These are phyloP conservation scores for Propithecus deckenii DNA, from an alignment of 2,797 vertebrate genomes.

Conservation along the genomic window DNA sequence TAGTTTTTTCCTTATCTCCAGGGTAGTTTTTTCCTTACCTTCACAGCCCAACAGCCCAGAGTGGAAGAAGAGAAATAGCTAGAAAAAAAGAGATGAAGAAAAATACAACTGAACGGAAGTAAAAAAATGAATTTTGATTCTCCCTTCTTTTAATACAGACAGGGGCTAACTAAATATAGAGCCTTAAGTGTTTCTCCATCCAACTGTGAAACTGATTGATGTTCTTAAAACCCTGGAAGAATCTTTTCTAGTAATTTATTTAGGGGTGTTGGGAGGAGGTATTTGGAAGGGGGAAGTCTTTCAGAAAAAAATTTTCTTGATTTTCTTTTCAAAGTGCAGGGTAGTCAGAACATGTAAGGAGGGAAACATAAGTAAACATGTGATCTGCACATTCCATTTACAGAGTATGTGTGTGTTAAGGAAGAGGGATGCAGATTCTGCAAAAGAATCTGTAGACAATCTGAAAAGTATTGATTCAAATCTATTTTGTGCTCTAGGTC, in stretches of 20 bases:
- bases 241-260: background rate
- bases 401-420: too few species aligned
- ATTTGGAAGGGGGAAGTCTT: background rate
- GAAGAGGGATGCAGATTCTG: background rate
- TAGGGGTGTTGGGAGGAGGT: background rate
- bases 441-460: background rate
- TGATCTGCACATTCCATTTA: background rate
- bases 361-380: background rate
- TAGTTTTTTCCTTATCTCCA: background rate
- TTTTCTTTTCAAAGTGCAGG: background rate
- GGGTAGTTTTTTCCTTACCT: background rate
- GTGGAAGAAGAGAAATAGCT: background rate
- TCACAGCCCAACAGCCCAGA: background rate
- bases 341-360: background rate
- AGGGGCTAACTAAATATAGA: background rate
- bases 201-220: conserved; percentile 40
- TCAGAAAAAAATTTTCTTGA: background rate
- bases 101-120: background rate
- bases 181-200: conserved; percentile 35
- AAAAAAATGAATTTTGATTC: background rate
- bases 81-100: background rate
- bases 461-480: background rate
- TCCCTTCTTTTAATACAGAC: background rate
- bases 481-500: background rate
- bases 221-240: background rate